Conservation (phyloP, 2,888 invertebrate genomes). For the Electrophaes corylata region DNA sequence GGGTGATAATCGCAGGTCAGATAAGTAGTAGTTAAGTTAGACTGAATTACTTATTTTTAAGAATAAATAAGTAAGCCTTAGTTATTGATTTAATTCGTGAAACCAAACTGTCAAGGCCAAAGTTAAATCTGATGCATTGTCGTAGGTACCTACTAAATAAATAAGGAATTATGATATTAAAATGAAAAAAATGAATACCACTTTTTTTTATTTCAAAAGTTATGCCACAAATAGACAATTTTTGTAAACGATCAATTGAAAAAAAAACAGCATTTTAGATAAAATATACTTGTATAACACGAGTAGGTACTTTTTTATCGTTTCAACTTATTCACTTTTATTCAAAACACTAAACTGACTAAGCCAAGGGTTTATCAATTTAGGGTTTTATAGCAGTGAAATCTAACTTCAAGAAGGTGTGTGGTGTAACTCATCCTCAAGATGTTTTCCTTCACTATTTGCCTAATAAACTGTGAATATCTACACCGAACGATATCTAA, state of each 20-base stretch:
- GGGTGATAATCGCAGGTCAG: constrained; percentile 15
- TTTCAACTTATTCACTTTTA: no score
- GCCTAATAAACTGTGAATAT: not conserved
- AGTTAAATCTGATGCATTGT: constrained; percentile 12
- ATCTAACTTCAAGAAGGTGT: no score
- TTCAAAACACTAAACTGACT: no score
- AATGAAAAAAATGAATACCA: not conserved
- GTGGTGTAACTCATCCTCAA: not conserved
- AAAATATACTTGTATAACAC: no score
- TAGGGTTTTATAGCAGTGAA: no score
- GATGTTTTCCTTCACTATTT: not conserved
- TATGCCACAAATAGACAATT: no score
- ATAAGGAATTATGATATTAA: constrained; percentile 7
- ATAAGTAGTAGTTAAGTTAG: constrained; percentile 11
- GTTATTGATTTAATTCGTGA: constrained; percentile 11
- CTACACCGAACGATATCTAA: constrained; percentile 8
- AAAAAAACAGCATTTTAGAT: no score
- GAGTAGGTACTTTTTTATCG: no score
- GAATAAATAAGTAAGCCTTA: constrained; percentile 1
- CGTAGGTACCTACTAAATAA: constrained; percentile 10
- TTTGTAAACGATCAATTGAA: no score
- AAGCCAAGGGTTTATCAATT: no score
- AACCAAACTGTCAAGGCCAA: constrained; percentile 16
- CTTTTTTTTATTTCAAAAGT: not conserved
- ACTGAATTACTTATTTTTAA: constrained; percentile 4